Conservation (phyloP, 2,113 vertebrate species). For the Saccopteryx bilineata region DNA sequence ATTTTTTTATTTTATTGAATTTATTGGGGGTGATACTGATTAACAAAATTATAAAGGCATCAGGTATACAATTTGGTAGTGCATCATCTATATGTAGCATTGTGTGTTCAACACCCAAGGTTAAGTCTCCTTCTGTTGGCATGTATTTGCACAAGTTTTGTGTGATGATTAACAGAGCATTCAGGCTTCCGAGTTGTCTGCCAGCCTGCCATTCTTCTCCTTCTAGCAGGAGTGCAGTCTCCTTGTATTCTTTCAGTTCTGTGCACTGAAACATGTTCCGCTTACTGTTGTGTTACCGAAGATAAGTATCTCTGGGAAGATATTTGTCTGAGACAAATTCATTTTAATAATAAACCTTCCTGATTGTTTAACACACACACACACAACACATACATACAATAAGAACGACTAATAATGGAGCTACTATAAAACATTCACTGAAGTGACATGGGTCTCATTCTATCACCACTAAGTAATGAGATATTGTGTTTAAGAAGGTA, state of each 20-base stretch:
- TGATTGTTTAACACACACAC: not conserved
- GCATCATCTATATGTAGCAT: not conserved
- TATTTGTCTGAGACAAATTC: not conserved
- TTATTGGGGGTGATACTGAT: not conserved
- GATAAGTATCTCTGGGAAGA: not conserved
- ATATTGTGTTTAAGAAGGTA: not conserved
- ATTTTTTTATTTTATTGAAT: not conserved
- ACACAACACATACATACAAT: no score
- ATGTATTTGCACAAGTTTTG: not conserved
- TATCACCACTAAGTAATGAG: not conserved
- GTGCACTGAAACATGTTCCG: not conserved
- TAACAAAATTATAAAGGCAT: not conserved
- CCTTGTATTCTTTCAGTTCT: not conserved
- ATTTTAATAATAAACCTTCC: not conserved
- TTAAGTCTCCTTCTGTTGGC: not conserved
- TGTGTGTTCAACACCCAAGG: not conserved
- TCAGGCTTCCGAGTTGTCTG: accelerated
- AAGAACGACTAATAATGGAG: not conserved
- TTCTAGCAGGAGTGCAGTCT: accelerated
- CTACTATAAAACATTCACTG: not conserved
- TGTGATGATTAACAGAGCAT: not conserved
- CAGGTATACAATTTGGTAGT: no score
- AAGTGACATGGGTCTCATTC: not conserved
- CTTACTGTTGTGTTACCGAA: not conserved
- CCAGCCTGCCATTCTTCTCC: not conserved